Percentiles rank a stretch among this genome's conserved stretches.
phyloP scores from a whole-genome alignment of 2,113 vertebrate genomes.

The Pollimyrus isidori region DNA sequence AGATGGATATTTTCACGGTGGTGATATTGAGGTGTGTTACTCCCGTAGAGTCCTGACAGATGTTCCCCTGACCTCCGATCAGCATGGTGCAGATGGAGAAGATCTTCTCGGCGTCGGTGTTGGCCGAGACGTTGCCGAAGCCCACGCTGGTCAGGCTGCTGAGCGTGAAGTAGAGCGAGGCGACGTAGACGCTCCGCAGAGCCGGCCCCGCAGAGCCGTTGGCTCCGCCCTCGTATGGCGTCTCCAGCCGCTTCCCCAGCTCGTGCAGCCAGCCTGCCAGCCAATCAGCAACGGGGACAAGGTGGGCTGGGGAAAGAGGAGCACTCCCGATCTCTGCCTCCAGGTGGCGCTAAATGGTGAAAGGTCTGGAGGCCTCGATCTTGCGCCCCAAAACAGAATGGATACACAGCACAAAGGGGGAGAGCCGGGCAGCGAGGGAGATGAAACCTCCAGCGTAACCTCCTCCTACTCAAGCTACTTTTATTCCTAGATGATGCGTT shows the following conservation, averaged over 20 bases:
- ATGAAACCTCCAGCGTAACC: neutral
- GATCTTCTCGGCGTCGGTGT: constrained; percentile 93
- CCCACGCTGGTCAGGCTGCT: constrained; percentile 97
- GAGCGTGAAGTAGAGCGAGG: constrained; percentile 93
- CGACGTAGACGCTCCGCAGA: constrained; percentile 87
- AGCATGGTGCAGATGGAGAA: constrained; percentile 98
- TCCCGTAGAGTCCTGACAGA: neutral
- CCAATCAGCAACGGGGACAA: neutral
- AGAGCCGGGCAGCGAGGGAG: neutral
- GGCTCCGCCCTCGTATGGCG: constrained; percentile 63
- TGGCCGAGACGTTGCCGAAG: constrained; percentile 94
- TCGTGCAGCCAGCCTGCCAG: constrained; percentile 90
- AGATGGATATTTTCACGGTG: neutral
- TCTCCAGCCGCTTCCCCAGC: constrained; percentile 86
- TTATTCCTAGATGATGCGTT: neutral
- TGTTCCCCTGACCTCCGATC: constrained; percentile 70
- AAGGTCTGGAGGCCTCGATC: neutral
- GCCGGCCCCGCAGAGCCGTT: constrained; percentile 75
- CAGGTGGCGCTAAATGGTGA: neutral
- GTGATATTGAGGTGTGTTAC: neutral
- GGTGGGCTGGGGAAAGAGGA: neutral
- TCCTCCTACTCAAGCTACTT: neutral
- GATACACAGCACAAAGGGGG: neutral
- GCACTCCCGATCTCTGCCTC: neutral
- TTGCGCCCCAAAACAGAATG: neutral